A percentile compares a stretch with the other conserved stretches of the same genome.
Evolutionary conservation across 2,797 vertebrate genomes (phyloP).

Genomic region (Cynopterus sphinx): DNA sequence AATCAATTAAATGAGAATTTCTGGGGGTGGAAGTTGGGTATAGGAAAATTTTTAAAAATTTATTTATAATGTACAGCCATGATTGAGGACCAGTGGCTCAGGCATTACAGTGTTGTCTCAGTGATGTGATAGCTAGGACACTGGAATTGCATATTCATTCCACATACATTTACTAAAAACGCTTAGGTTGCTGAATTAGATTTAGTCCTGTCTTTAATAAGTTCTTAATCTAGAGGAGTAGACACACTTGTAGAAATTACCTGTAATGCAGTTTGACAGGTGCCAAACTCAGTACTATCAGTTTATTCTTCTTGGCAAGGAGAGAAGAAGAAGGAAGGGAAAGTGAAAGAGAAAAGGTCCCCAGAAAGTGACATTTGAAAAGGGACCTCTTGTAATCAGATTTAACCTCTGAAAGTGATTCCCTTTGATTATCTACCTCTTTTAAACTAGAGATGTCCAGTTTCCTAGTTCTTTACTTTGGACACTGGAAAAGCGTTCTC

Average conservation of each 20-base stretch:
- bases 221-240: neutral
- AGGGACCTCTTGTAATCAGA: neutral
- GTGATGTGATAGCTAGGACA: neutral
- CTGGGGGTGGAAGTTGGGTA: neutral
- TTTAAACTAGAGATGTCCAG: neutral
- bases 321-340: neutral
- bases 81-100: neutral
- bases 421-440: neutral
- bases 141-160: neutral
- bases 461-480: neutral
- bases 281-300: neutral
- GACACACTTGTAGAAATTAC: conserved; percentile 21
- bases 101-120: neutral
- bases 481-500: neutral
- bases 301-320: neutral
- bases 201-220: conserved; percentile 1
- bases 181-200: neutral
- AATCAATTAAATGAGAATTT: neutral
- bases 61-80: neutral
- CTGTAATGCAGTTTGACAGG: neutral
- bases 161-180: neutral
- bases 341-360: neutral
- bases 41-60: neutral
- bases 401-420: neutral
- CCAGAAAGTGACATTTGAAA: neutral